phyloP scores from a whole-genome alignment of 2,888 invertebrate genomes.

The Xylota segnis region DNA sequence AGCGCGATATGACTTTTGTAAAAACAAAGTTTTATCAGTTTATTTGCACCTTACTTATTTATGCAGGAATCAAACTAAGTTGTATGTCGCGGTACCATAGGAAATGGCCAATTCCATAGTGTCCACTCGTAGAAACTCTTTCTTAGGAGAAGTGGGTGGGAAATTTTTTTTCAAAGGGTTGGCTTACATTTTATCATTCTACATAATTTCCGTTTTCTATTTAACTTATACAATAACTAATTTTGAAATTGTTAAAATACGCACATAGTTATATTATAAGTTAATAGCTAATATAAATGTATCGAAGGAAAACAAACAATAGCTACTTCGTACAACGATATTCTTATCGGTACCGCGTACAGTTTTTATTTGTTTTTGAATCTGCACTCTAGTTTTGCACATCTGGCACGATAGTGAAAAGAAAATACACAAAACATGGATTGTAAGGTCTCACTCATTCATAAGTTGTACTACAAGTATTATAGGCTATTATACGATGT shows the following conservation, averaged over 20 bases:
- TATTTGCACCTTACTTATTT: no score
- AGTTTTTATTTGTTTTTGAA: constrained; percentile 13
- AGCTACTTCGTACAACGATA: constrained; percentile 47
- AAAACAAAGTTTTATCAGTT: no score
- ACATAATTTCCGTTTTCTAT: neutral
- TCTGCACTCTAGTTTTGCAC: constrained; percentile 55
- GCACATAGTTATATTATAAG: neutral
- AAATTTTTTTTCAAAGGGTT: no score
- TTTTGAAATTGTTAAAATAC: neutral
- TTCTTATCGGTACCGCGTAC: constrained; percentile 38
- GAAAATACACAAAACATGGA: constrained; percentile 25
- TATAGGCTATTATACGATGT: constrained; percentile 46
- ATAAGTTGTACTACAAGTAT: constrained; percentile 59
- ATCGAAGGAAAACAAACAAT: constrained; percentile 33
- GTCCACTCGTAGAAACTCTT: no score
- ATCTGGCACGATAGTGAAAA: constrained; percentile 62
- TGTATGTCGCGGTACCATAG: no score
- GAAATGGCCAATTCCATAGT: no score
- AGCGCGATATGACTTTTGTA: no score
- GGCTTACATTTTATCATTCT: neutral
- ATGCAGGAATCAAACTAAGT: no score
- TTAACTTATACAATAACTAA: neutral
- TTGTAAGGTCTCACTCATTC: constrained; percentile 64
- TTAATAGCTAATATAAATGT: neutral
- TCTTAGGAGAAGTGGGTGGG: no score